Percentiles rank a stretch among this genome's conserved stretches.
phyloP scores from a whole-genome alignment of 2,797 vertebrate species.

The Lepus townsendii region DNA sequence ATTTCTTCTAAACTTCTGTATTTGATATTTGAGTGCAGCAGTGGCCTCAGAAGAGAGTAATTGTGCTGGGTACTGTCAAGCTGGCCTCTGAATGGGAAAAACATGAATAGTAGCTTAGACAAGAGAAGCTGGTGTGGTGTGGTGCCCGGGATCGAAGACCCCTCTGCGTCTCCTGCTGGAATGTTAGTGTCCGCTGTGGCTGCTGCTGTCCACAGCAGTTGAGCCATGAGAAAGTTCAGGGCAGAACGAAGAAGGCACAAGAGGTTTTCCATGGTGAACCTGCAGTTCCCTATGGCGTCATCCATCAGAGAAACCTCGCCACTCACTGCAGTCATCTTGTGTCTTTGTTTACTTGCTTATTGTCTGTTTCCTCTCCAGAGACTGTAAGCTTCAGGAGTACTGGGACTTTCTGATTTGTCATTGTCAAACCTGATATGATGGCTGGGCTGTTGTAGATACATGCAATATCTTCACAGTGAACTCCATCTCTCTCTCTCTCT shows the following conservation, averaged over 20 bases:
- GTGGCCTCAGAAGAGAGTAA: conserved; percentile 13
- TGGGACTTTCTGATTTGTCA: background rate
- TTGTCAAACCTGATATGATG: background rate
- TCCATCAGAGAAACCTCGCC: background rate
- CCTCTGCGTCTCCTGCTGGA: background rate
- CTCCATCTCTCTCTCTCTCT: background rate
- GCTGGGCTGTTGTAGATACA: background rate
- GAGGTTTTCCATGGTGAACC: background rate
- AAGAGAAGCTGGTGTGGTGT: background rate
- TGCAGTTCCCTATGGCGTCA: fast-evolving
- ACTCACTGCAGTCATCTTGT: background rate
- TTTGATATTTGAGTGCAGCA: conserved; percentile 43
- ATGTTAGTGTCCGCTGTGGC: background rate
- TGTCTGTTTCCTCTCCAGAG: background rate
- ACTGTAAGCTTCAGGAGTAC: background rate
- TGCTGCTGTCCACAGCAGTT: background rate
- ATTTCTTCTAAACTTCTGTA: conserved; percentile 42
- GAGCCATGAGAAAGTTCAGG: background rate
- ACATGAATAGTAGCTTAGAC: background rate
- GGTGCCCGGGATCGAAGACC: too few species aligned
- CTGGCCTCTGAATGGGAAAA: background rate
- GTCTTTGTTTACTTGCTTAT: background rate
- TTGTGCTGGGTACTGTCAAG: background rate
- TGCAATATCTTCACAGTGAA: background rate
- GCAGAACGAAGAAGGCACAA: background rate